phyloP scores from a whole-genome alignment of 2,113 vertebrate species.

The Hassar affinis region DNA sequence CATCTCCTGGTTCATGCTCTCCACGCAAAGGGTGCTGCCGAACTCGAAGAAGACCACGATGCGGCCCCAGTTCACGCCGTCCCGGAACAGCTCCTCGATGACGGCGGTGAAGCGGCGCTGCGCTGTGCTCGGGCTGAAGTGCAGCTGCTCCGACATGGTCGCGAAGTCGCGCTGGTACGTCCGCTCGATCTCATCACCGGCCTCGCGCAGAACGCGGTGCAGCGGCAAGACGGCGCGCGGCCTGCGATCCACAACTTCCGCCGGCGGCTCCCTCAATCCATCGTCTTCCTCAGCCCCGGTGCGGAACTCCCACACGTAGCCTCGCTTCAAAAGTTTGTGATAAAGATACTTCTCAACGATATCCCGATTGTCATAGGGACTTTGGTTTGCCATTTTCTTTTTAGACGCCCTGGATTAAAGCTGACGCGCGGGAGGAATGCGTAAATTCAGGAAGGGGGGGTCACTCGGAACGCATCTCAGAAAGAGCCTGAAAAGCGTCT shows the following conservation, averaged over 20 bases:
- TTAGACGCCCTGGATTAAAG: constrained; percentile 1
- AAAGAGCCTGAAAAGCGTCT: background rate
- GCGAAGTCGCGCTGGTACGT: constrained; percentile 81
- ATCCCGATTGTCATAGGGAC: constrained; percentile 58
- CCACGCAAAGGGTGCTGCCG: constrained; percentile 83
- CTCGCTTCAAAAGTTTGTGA: constrained; percentile 61
- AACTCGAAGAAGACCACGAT: constrained; percentile 91
- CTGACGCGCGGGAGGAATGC: constrained; percentile 2
- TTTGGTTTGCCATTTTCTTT: constrained; percentile 54
- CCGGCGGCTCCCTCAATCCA: constrained; percentile 41
- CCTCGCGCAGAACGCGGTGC: constrained; percentile 77
- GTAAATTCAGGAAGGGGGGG: background rate
- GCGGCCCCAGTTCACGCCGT: constrained; percentile 91
- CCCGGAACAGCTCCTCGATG: constrained; percentile 86
- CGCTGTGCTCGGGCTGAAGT: constrained; percentile 75
- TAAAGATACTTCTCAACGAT: constrained; percentile 64
- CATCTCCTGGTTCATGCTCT: constrained; percentile 82
- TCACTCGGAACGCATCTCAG: constrained; percentile 44
- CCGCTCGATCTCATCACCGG: constrained; percentile 79
- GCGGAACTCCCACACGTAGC: constrained; percentile 59
- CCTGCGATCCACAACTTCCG: constrained; percentile 51
- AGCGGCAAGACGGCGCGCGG: constrained; percentile 58
- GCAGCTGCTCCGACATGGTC: constrained; percentile 79
- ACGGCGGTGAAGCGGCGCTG: constrained; percentile 77
- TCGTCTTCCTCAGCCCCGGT: constrained; percentile 46